Evolutionary conservation across 1,140 invertebrate genomes (phyloP), one percentile per base, ranked within the genome.

Genomic region (Brachionus sp.): DNA sequence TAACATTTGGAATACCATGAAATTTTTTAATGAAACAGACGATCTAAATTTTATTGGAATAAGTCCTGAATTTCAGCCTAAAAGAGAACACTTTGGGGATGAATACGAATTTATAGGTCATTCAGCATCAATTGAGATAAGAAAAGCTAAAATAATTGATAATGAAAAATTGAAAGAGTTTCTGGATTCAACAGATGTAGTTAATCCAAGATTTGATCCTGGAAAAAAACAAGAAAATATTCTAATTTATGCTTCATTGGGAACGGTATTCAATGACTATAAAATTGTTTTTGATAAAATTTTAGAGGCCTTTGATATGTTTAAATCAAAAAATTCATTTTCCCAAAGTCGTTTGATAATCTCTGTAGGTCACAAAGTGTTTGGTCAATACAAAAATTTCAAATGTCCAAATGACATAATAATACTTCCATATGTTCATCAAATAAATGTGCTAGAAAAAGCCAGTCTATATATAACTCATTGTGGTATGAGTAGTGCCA

Each of bases 201-300:
- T 80, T 7, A 66, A 57, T 80, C 77, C 77, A n/a, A 80, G 35
- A 6, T 42, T 29, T 57, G 29, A 19, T 35, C 9, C 9, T 3
- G 39, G 19, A 33, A 19, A 19, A 9, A 44, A 57, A 66, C 9
- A 29, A 3, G 35, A 37, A 35, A 57, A 53, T 19, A 7, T 39
- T 16, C 35, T 80, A 7, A 57, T 80, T 16, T 80, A 50, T 42
- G 77, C 39, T 19, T 80, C 77, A 13, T 12, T 80, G 12, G 77
- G 77, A 9, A 80, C 77, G 13, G 77, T 80, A 37, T 80, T 80
- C 25, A 80, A 80, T 42, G 25, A 80, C 13, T 16, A 19, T 66
- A 44, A 37, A 35, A 2, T 2, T 33, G n/a, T 80, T 62, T 80
- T 80, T 66, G 77, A 80, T n/a, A 80, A 37, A 57, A 57, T 80